These are phyloP conservation scores for Propithecus perrieri DNA, from an alignment of 2,797 vertebrate species.

Conservation along the genomic window DNA sequence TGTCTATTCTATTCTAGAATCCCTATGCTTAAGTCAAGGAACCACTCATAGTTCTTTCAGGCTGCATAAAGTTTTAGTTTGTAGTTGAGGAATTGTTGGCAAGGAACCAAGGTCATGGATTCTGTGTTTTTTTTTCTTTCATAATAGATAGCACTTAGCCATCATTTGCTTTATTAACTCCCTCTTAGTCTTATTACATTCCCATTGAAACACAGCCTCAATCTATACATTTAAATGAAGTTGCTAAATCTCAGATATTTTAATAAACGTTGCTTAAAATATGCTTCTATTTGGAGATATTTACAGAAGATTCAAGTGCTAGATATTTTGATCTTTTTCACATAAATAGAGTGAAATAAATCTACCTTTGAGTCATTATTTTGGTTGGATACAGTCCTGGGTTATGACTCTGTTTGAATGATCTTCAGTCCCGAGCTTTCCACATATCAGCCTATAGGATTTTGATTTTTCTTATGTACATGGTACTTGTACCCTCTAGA, in stretches of 20 bases:
- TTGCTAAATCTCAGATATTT: background rate
- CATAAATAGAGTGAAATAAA: background rate
- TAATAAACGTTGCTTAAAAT: background rate
- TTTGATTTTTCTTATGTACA: constrained; percentile 63
- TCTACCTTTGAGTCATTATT: background rate
- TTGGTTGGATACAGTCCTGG: background rate
- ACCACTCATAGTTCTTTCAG: background rate
- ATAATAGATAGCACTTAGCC: background rate
- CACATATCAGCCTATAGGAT: constrained; percentile 65
- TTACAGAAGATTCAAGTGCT: background rate
- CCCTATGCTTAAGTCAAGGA: background rate
- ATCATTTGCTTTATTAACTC: background rate
- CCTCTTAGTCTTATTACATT: background rate
- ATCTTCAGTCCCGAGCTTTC: constrained; percentile 34
- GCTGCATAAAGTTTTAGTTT: background rate
- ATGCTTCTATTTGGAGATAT: background rate
- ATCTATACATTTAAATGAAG: constrained; percentile 4
- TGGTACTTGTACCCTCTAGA: constrained; percentile 42
- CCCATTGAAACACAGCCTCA: background rate
- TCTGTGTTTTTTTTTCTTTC: background rate
- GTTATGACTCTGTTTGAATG: background rate
- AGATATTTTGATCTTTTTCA: background rate
- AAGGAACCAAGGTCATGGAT: background rate
- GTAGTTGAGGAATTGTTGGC: background rate
- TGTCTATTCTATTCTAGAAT: background rate